Conservation (phyloP, 2,113 vertebrate genomes). For the Ctenodactylus gundi region DNA sequence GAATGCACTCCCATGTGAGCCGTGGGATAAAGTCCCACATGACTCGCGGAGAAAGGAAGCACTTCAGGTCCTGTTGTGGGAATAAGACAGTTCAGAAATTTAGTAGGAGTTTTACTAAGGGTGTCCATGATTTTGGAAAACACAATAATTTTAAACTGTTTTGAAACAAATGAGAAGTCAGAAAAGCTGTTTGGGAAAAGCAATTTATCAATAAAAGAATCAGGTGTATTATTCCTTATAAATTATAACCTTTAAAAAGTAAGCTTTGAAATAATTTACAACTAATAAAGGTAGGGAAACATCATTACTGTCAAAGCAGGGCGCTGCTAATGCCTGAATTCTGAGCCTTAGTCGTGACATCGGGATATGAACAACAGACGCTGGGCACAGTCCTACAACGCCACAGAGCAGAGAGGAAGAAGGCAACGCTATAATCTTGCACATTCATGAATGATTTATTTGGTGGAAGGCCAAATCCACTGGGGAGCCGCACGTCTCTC, state of each 20-base stretch:
- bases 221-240: neutral
- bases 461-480: constrained; percentile 23
- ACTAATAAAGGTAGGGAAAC: constrained; percentile 14
- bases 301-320: neutral
- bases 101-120: no score
- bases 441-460: constrained; percentile 32
- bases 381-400: neutral
- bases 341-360: neutral
- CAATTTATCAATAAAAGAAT: constrained; percentile 42
- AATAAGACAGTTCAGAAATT: neutral
- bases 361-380: neutral
- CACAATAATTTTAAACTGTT: neutral
- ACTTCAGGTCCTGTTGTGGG: neutral
- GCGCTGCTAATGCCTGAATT: neutral
- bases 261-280: constrained; percentile 34
- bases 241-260: neutral
- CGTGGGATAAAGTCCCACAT: neutral
- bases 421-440: neutral
- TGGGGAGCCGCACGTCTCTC: neutral
- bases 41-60: neutral
- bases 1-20: neutral
- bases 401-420: neutral
- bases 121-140: neutral
- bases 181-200: neutral
- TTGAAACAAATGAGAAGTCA: constrained; percentile 27